Base-by-base conservation (phyloP, 2,888 invertebrate species). In the Alsophila aescularia region DNA sequence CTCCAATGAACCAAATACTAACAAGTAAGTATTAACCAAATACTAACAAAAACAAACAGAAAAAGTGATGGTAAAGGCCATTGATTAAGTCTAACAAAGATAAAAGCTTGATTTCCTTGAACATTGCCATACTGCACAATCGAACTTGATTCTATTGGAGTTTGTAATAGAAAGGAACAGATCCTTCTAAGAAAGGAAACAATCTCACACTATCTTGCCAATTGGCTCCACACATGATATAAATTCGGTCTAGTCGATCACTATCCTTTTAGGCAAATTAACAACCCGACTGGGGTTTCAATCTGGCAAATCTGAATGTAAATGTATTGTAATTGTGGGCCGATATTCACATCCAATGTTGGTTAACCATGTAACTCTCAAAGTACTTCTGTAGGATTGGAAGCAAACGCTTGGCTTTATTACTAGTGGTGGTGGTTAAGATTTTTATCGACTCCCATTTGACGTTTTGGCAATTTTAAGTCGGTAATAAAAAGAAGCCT, bases 201-300 rank as follows among this genome's bases (percentile, higher is more conserved):
- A 3, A 15, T 39, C n/a, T 21, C 12, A 52, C 40, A 39, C 27
- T 47, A 43, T 45, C 43, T 54, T 39, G 64, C 62, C 62, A 48
- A 52, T 36, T 32, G 37, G 27, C 39, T 57, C 68, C 60, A 66
- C 70, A 73, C 69, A 67, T 73, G 74, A 69, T 67, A 77, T 77
- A 77, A 80, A 85, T 81, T 82, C 74, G 71, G 75, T 75, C 74
- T 67, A 66, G 79, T 77, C 84, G 83, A 87, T 88, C 86, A 88
- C 84, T 80, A 85, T 81, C 86, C 87, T 89, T 88, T 88, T 87
- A 88, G 79, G 84, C 76, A 87, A 88, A 90, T 89, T 84, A 88
- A 88, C 89, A 87, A 82, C 85, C 80, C 70, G 65, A 70, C 75
- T 81, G 76, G 81, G 83, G 83, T 85, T 87, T 86, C 83, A 88